Evolutionary conservation across 2,797 vertebrate genomes (phyloP).

Genomic region (Rhynchonycteris naso): DNA sequence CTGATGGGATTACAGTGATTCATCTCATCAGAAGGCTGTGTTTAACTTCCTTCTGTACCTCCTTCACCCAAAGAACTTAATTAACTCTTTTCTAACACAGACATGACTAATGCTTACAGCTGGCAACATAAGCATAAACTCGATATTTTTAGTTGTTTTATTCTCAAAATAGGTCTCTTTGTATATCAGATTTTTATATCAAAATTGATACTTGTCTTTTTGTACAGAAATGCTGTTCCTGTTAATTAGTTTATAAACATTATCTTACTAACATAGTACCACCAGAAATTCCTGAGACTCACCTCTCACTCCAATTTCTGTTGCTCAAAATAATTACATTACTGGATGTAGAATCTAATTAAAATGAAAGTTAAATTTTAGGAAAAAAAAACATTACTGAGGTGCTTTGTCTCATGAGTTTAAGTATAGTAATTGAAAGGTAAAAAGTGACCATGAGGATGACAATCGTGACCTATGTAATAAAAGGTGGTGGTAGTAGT

Average conservation of each 20-base stretch:
- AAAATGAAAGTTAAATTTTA: slow-evolving; percentile 5
- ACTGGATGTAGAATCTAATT: background rate
- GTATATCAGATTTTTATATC: slow-evolving; percentile 9
- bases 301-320: background rate
- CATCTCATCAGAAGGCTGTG: slow-evolving; percentile 3
- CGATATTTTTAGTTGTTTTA: slow-evolving; percentile 30
- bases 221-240: background rate
- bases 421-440: background rate
- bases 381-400: background rate
- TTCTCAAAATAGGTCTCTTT: slow-evolving; percentile 44
- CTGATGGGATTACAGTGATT: background rate
- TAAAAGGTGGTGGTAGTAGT: background rate
- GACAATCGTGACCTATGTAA: background rate
- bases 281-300: background rate
- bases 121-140: slow-evolving; percentile 46
- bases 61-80: slow-evolving; percentile 6
- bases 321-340: background rate
- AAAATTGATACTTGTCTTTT: background rate
- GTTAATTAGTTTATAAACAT: background rate
- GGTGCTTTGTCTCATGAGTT: background rate
- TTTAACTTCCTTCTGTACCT: background rate
- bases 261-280: background rate
- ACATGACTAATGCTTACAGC: slow-evolving; percentile 59
- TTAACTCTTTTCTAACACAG: slow-evolving; percentile 30
- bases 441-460: background rate